phyloP scores from a whole-genome alignment of 2,797 vertebrate genomes.

The Sebastes glaucus region DNA sequence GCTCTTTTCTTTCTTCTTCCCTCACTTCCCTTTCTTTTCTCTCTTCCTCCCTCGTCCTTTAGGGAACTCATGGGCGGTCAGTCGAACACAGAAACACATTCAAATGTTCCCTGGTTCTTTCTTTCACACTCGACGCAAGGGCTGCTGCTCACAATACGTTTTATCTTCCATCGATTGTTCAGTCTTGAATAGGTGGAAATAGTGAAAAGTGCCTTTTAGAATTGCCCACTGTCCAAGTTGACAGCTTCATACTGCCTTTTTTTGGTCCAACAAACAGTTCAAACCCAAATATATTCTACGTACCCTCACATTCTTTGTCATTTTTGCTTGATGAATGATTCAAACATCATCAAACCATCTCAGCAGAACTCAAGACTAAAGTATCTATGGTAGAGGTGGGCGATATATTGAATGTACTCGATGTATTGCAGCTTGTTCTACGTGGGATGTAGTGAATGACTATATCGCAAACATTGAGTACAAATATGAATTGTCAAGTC shows the following conservation, averaged over 20 bases:
- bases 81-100: not conserved
- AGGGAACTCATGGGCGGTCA: slow-evolving; percentile 5
- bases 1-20: slow-evolving; percentile 10
- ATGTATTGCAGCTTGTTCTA: not conserved
- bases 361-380: no score
- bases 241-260: not conserved
- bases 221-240: not conserved
- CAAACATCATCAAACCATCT: not conserved
- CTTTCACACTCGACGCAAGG: not conserved
- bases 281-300: not conserved
- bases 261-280: not conserved
- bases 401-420: not conserved
- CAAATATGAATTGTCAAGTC: no score
- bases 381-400: not conserved
- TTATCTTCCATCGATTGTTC: not conserved
- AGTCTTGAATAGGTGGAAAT: not conserved
- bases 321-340: not conserved
- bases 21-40: not conserved
- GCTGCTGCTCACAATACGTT: not conserved
- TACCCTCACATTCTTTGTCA: not conserved
- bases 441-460: not conserved
- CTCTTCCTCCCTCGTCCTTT: not conserved
- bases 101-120: not conserved
- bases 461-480: not conserved
- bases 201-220: not conserved